Evolutionary conservation across 1,140 invertebrate species (phyloP).

Genomic region (Drosophila melanica): DNA sequence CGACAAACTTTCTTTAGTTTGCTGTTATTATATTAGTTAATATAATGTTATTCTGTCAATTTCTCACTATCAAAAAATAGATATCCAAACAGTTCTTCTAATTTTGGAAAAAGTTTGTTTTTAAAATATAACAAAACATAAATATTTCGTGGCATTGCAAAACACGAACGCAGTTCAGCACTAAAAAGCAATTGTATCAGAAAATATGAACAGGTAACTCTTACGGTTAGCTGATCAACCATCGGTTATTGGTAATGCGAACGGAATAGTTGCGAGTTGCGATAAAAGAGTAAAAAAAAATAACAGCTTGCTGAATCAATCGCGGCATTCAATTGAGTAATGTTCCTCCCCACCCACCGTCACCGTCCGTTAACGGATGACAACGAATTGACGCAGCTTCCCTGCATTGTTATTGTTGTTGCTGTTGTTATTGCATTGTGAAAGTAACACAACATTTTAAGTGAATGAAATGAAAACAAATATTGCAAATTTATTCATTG

Average conservation of each 20-base stretch:
- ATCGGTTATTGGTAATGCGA: slow-evolving; percentile 20
- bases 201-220: slow-evolving; percentile 5
- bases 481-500: slow-evolving; percentile 75
- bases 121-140: too few species aligned
- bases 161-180: background rate
- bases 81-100: too few species aligned
- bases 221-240: slow-evolving; percentile 9
- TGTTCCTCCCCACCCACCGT: too few species aligned
- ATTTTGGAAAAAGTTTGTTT: too few species aligned
- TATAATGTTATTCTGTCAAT: too few species aligned
- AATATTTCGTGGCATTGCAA: too few species aligned
- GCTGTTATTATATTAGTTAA: too few species aligned
- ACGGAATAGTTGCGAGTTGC: slow-evolving; percentile 15
- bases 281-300: slow-evolving; percentile 16
- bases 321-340: slow-evolving; percentile 15
- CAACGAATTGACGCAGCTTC: background rate
- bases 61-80: too few species aligned
- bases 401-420: slow-evolving; percentile 3
- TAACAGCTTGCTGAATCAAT: slow-evolving; percentile 20
- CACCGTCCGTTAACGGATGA: background rate
- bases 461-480: slow-evolving; percentile 80
- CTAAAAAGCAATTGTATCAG: background rate
- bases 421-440: slow-evolving; percentile 21
- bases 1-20: too few species aligned
- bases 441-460: slow-evolving; percentile 69